Evolutionary conservation across 1,140 invertebrate species (phyloP).

Genomic region (Cydia fagiglandana): DNA sequence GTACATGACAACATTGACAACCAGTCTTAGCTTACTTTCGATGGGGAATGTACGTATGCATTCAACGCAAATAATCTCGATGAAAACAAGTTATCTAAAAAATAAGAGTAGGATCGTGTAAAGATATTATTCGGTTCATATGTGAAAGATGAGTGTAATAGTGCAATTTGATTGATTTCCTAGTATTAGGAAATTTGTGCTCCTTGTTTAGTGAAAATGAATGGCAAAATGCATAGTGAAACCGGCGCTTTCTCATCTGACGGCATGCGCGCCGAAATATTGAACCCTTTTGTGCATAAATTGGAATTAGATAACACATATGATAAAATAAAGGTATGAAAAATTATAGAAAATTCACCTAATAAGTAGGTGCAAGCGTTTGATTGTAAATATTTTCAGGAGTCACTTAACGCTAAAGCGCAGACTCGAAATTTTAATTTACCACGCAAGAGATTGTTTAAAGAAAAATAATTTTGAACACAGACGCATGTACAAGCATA

Average conservation of each 20-base stretch:
- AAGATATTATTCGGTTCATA: constrained; percentile 32
- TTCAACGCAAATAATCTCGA: constrained; percentile 39
- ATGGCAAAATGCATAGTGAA: constrained; percentile 77
- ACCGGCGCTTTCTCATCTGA: constrained; percentile 75
- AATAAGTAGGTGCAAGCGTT: not conserved
- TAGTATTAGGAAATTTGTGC: constrained; percentile 43
- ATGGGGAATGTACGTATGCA: constrained; percentile 38
- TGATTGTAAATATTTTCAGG: constrained; percentile 30
- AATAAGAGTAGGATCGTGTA: constrained; percentile 43
- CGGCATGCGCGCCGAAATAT: constrained; percentile 78
- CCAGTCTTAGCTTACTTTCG: constrained; percentile 36
- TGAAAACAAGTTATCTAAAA: constrained; percentile 43
- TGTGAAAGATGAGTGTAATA: constrained; percentile 40
- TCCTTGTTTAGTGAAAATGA: constrained; percentile 66
- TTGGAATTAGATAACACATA: constrained; percentile 90
- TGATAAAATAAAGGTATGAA: constrained; percentile 90
- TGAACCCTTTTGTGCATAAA: constrained; percentile 92
- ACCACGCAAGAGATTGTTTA: not conserved
- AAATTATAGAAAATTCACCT: not conserved
- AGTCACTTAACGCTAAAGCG: constrained; percentile 11
- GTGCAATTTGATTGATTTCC: constrained; percentile 46
- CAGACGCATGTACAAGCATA: not conserved
- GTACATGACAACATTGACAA: constrained; percentile 29
- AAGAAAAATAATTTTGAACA: not conserved
- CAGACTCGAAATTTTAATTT: constrained; percentile 13